Base-by-base conservation (phyloP, 1,140 invertebrate genomes). In the Heliconius congener region DNA sequence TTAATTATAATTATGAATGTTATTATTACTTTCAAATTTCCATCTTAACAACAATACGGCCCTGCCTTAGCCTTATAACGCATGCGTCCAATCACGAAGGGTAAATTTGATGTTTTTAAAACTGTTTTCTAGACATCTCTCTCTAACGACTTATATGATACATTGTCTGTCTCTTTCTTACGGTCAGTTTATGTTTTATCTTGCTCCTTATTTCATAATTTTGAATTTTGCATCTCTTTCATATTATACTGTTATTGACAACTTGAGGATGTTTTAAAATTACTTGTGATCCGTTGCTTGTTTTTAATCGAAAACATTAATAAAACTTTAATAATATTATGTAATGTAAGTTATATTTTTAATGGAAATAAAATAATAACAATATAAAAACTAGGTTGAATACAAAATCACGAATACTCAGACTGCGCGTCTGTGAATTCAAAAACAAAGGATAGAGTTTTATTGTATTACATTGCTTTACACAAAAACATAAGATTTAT, bases 21-120 rank as follows among this genome's bases (percentile, higher is more conserved):
- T 66, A 66, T 16, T 11, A 60, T 60, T n/a, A 23, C n/a, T n/a
- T 23, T 57, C 23, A 30, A 16, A 18, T 55, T 55, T 76, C 60
- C 16, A 74, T 74, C 23, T 39, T 66, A 71, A 19, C 34, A 37
- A n/a, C 34, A 91, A 74, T 91, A 85, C 88, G 80, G 60, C 83
- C 87, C 92, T 93, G 91, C 27, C n/a, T 66, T 79, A 81, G 74
- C 71, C 39, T 84, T 87, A 87, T 93, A 88, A 94, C 91, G 93
- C 93, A 94, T 93, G 93, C 91, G 93, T 92, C 91, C 91, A 92
- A 91, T 87, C 88, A 82, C 84, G 85, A 89, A 82, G 77, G 84
- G 82, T 87, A 87, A 88, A 90, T 87, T 84, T 84, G 81, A 88
- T 90, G 85, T 87, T 88, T 87, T 85, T 85, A 77, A 79, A 80